Conservation (phyloP, 2,888 invertebrate genomes). For the Oxystoma pomonae region DNA sequence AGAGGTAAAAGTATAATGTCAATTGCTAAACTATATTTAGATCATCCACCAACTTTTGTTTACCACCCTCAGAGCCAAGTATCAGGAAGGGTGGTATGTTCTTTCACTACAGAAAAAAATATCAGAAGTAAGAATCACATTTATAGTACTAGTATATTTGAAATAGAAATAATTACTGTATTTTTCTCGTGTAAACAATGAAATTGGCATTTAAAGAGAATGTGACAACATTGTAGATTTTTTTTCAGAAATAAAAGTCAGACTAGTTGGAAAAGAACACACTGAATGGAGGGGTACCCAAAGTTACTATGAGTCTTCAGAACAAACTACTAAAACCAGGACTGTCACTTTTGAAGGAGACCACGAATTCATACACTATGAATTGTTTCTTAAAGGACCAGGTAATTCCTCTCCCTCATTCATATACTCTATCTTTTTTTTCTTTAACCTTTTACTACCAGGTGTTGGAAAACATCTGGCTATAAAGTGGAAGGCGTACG, state of each 20-base stretch:
- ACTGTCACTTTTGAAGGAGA: slow-evolving; percentile 24
- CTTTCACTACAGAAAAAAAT: slow-evolving; percentile 20
- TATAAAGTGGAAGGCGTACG: no score
- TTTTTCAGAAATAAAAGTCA: slow-evolving; percentile 27
- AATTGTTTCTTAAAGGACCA: slow-evolving; percentile 24
- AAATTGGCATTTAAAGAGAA: no score
- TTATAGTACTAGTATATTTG: neutral
- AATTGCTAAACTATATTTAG: no score
- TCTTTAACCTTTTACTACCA: no score
- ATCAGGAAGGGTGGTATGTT: no score
- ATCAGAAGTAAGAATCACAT: slow-evolving; percentile 24
- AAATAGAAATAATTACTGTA: neutral
- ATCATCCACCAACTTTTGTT: no score
- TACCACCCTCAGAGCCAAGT: no score
- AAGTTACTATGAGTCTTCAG: slow-evolving; percentile 24
- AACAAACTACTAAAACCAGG: slow-evolving; percentile 21
- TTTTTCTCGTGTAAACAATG: no score
- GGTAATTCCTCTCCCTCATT: slow-evolving; percentile 19
- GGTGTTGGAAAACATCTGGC: no score
- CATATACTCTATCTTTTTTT: slow-evolving; percentile 1
- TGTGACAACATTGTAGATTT: no score
- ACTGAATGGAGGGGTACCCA: slow-evolving; percentile 29
- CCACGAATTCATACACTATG: slow-evolving; percentile 22
- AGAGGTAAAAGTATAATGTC: no score
- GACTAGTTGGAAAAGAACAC: slow-evolving; percentile 27